Evolutionary conservation across 2,113 vertebrate species (phyloP).

Genomic region (Leptosomus discolor): DNA sequence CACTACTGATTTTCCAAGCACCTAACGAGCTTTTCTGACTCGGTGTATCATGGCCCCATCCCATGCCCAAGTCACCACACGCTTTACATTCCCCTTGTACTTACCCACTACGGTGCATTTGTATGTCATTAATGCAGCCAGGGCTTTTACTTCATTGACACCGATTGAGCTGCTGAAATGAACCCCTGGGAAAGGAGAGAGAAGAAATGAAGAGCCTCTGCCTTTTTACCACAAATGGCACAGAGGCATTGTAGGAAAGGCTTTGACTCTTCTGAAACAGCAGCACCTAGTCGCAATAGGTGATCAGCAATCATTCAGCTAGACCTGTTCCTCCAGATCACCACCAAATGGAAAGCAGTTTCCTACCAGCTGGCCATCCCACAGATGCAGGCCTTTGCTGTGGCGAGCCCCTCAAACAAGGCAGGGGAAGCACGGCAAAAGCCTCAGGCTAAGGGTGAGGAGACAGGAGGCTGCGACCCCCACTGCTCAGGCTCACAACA

Average conservation of each 20-base stretch:
- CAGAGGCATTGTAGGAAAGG: neutral
- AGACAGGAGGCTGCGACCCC: no score
- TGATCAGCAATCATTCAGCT: neutral
- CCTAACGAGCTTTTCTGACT: neutral
- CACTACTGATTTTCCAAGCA: neutral
- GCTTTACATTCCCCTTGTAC: neutral
- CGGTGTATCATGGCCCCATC: neutral
- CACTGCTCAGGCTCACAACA: neutral
- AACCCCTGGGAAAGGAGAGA: slow-evolving; percentile 7
- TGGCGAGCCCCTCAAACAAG: neutral
- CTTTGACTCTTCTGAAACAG: neutral
- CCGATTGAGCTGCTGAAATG: neutral
- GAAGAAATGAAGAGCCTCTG: neutral
- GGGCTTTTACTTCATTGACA: neutral
- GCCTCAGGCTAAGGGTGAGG: neutral
- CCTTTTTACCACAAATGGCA: neutral
- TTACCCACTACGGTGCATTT: neutral
- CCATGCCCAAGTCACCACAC: neutral
- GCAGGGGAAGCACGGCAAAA: fast-evolving
- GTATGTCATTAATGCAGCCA: slow-evolving; percentile 36
- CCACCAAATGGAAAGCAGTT: neutral
- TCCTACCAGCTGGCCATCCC: fast-evolving
- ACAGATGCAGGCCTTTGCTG: neutral
- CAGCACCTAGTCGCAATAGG: neutral
- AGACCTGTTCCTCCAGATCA: neutral